Evolutionary conservation across 53 echinoderm and acorn worm genomes (phyloP), one percentile per base, ranked within the genome.

Genomic region (Pentamera pediparva): DNA sequence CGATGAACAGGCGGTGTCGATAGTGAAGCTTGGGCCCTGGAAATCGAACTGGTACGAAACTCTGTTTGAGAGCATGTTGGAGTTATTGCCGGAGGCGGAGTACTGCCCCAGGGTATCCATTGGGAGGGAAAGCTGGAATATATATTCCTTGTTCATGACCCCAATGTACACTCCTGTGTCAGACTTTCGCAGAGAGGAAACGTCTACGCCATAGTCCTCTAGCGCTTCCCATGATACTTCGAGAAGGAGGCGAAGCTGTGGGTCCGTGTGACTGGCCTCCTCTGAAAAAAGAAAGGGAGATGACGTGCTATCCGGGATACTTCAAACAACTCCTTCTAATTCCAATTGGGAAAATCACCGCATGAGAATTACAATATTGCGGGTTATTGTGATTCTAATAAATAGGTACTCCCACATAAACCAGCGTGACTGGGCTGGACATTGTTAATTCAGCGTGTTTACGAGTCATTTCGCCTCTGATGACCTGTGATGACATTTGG

Each of bases 31-130:
- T 0, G 80, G 80, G n/a, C 80, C 80, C 27, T 59, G 38, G 4
- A 79, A 55, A 32, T 79, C 79, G 37, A 79, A 79, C 79, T 79
- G 69, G 30, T 79, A 79, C 18, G 80, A 80, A 17, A 80, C 33
- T 56, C 80, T 70, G 59, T 80, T 80, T 6, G 80, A 56, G n/a
- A 70, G n/a, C 80, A 80, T 80, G 49, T 69, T 69, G 5, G 53
- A 36, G 29, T 35, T 37, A 32, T 47, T 70, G 17, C 80, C 80
- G 3, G 80, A 57, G 33, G 37, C 69, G 5, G 80, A 39, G 31
- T 80, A 80, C 5, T 71, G 58, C 8, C 32, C 26, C 3, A 80
- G 32, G 21, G 58, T 71, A 11, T 56, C 57, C 1, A 20, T 31
- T 27, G 80, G 70, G 6, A 32, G 6, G 5, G 59, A 10, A n/a